Percentiles rank a stretch among this genome's conserved stretches.
phyloP scores from a whole-genome alignment of 2,113 vertebrate species.

The Crotalus viridis region DNA sequence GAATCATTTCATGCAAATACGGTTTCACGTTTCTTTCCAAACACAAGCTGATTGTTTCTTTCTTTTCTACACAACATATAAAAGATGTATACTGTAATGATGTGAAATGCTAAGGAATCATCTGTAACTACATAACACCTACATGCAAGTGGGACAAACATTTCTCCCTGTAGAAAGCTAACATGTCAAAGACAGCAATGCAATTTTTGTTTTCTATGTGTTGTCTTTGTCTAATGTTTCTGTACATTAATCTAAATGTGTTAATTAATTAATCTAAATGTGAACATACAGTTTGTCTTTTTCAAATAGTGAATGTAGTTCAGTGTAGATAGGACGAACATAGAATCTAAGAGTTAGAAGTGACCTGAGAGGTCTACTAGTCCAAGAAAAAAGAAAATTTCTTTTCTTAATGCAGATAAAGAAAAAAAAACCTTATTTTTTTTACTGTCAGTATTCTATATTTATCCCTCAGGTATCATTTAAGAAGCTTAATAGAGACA shows the following conservation, averaged over 20 bases:
- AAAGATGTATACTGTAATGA: background rate
- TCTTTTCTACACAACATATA: background rate
- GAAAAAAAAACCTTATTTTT: background rate
- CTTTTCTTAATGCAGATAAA: background rate
- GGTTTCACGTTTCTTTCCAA: background rate
- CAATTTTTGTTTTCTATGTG: background rate
- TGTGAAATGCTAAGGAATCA: background rate
- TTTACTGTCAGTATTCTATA: background rate
- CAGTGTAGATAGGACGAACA: background rate
- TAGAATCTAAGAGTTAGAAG: background rate
- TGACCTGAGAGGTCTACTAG: background rate
- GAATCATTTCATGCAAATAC: background rate
- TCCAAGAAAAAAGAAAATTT: background rate
- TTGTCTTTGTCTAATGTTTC: background rate
- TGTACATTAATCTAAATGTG: background rate
- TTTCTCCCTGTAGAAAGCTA: background rate
- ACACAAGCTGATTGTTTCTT: background rate
- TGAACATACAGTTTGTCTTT: background rate
- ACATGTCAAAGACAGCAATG: background rate
- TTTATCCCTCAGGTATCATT: background rate
- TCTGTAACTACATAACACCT: background rate
- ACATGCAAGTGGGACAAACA: background rate
- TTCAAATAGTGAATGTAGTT: background rate
- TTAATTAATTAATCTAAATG: background rate
- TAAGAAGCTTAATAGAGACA: background rate